A percentile compares a stretch with the other conserved stretches of the same genome.
These are phyloP conservation scores for Greenwoodochromis staneri DNA, from an alignment of 2,113 vertebrate species.

Conservation along the genomic window DNA sequence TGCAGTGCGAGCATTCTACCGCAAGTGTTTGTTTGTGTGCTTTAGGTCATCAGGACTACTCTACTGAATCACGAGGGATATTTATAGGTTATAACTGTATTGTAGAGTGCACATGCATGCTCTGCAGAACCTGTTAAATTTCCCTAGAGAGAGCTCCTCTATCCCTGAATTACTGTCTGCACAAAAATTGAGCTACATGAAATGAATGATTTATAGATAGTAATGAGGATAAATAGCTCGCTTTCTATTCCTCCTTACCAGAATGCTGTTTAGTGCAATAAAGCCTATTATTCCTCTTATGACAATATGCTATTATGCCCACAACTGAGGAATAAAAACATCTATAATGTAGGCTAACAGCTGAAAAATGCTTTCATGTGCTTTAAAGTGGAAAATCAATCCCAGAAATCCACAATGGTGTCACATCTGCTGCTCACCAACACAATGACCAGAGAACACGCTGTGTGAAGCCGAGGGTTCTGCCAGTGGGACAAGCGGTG, in stretches of 20 bases:
- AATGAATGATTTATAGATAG: not conserved
- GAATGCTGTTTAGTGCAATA: not conserved
- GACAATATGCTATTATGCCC: slow-evolving; percentile 23
- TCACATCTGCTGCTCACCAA: slow-evolving; percentile 15
- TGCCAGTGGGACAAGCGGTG: not conserved
- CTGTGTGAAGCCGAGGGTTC: not conserved
- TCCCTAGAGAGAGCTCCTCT: not conserved
- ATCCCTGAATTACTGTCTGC: not conserved
- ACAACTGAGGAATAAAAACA: not conserved
- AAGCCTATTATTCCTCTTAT: not conserved
- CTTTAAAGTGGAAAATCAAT: not conserved
- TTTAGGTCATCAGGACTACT: not conserved
- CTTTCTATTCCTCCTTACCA: not conserved
- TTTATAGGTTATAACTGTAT: not conserved
- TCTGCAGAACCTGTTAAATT: slow-evolving; percentile 10
- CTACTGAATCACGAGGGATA: not conserved
- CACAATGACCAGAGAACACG: not conserved
- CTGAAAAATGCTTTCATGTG: not conserved
- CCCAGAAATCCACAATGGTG: not conserved
- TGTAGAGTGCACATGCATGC: not conserved
- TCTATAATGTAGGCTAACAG: not conserved
- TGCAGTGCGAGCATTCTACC: not conserved
- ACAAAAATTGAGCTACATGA: not conserved
- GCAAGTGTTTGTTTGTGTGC: not conserved
- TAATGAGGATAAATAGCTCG: not conserved